Conservation (phyloP, 2,888 invertebrate genomes). For the Heliconius aoede region DNA sequence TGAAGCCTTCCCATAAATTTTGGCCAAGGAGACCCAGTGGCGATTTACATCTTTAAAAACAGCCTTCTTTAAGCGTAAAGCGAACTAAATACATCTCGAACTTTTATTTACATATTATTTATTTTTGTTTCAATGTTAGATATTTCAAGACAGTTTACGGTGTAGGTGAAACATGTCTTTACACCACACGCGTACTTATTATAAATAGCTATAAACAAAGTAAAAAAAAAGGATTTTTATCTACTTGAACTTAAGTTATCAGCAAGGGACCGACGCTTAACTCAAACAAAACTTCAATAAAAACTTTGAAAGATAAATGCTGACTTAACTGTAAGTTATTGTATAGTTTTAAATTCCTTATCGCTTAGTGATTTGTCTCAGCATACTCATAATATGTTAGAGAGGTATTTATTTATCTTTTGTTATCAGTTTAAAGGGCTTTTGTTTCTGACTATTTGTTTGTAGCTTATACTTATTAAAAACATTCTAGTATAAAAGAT, state of each 20-base stretch:
- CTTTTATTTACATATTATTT: background rate
- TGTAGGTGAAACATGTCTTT: background rate
- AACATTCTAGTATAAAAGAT: background rate
- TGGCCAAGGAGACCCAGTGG: constrained; percentile 6
- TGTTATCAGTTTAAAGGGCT: background rate
- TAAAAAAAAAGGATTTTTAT: constrained; percentile 13
- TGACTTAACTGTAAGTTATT: constrained; percentile 20
- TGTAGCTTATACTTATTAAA: background rate
- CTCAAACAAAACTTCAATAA: constrained; percentile 11
- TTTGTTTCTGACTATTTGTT: background rate
- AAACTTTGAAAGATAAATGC: constrained; percentile 31
- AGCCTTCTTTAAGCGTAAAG: background rate
- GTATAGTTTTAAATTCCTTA: constrained; percentile 25
- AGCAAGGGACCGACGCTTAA: constrained; percentile 8
- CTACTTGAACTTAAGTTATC: constrained; percentile 30
- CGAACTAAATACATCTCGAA: background rate
- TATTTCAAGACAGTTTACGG: background rate
- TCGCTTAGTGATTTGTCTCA: constrained; percentile 25
- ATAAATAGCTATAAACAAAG: background rate
- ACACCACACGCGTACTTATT: constrained; percentile 3
- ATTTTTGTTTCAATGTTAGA: background rate
- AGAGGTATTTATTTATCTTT: constrained; percentile 1
- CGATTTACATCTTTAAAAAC: background rate
- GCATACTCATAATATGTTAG: constrained; percentile 8
- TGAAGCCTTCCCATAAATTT: background rate